Base-by-base conservation (phyloP, 1,140 invertebrate genomes). In the Thalassaphorura encarpata region DNA sequence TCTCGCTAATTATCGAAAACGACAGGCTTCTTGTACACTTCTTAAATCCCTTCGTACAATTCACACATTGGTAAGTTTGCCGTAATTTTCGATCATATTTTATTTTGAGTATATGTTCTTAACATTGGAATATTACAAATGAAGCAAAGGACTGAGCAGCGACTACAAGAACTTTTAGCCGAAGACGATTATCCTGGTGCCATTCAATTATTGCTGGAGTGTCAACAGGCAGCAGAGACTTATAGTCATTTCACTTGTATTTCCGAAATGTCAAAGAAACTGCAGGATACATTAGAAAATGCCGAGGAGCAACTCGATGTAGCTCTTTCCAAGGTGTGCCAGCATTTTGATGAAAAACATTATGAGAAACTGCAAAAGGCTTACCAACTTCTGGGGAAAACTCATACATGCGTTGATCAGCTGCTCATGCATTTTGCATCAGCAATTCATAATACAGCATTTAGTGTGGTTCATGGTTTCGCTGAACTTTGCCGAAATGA, bases 341-440 rank as follows among this genome's bases (percentile, higher is more conserved):
- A 78, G 13, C 77, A 82, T 62, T 91, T 90, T 67, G 82, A 89
- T 65, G 73, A 75, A 21, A 72, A 77, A 2, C 78, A 80, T 0
- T 92, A 90, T 68, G 74, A 76, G 1, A 85, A 90, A 61, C 72
- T 96, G 3, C 86, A 91, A 68, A 80, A 78, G 62, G 92, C 94
- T 0, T 97, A 95, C 66, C 78, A 78, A 21, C 70, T 91, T 3
- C 70, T 94, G 1, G 87, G 87, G 5, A 93, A 91, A 73, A 88
- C 83, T 0, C 80, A 94, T 70, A 84, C 83, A 3, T 87, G 91
- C 0, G 88, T 96, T 78, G 92, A 98, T 73, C 90, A 96, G 69
- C 69, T 96, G 27, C 83, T 89, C 58, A 94, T 98, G 81, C 91
- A 97, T 71, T 94, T 93, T 70, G 87, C 89, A 0, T 93, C 88